A percentile compares a stretch with the other conserved stretches of the same genome.
These are phyloP conservation scores for Noctua comes DNA, from an alignment of 2,888 invertebrate genomes.

Conservation along the genomic window DNA sequence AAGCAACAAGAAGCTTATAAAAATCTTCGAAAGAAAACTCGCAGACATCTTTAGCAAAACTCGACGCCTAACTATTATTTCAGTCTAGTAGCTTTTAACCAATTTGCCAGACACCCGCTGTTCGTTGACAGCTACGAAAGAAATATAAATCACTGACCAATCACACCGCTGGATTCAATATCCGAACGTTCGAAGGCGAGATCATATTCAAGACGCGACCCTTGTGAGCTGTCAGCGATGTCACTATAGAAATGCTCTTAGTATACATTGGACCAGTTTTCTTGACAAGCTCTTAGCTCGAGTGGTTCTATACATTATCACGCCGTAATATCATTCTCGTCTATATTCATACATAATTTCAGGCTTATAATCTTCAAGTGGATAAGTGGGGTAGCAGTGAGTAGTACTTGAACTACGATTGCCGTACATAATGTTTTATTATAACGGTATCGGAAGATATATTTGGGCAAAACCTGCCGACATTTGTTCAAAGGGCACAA, in stretches of 20 bases:
- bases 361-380: constrained; percentile 19
- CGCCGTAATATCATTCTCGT: constrained; percentile 39
- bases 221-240: constrained; percentile 58
- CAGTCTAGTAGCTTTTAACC: constrained; percentile 34
- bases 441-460: no score
- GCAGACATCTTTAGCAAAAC: neutral
- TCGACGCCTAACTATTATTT: constrained; percentile 14
- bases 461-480: no score
- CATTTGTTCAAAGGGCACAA: no score
- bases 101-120: constrained; percentile 29
- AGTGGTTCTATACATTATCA: constrained; percentile 46
- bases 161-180: constrained; percentile 47
- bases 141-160: constrained; percentile 58
- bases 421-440: neutral
- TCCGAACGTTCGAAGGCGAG: constrained; percentile 43
- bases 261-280: constrained; percentile 54
- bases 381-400: constrained; percentile 25
- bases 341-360: constrained; percentile 38
- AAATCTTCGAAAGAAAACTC: constrained; percentile 2
- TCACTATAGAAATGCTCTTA: constrained; percentile 56
- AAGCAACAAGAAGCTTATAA: neutral
- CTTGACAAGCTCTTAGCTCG: constrained; percentile 61
- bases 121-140: constrained; percentile 31
- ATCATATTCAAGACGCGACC: constrained; percentile 58
- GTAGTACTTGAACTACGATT: neutral